Evolutionary conservation across 2,113 vertebrate species (phyloP), one percentile per base, ranked within the genome.

Genomic region (Sturnira hondurensis): DNA sequence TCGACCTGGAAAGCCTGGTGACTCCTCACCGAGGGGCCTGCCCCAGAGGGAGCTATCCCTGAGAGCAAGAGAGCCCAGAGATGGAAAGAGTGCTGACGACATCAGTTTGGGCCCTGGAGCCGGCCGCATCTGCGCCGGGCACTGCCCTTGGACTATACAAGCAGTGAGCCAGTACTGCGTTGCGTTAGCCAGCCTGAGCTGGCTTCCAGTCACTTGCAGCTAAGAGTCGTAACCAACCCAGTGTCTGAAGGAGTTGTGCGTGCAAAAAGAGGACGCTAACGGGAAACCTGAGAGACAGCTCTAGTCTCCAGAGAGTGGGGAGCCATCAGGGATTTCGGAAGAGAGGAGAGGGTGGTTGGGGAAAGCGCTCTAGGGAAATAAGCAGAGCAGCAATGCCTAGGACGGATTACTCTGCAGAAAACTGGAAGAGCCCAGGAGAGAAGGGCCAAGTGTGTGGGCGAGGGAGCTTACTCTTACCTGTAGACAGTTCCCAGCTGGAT

Each of bases 401-500:
- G 15, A n/a, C 1, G 8, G 47, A 12, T 8, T 16, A 41, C 16
- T 8, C 45, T 36, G 65, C 71, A 73, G 20, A 38, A 56, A 67
- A 78, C 24, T 2, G 3, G 70, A n/a, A 20, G 31, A 28, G 33
- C 36, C 78, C 80, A 80, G 45, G 47, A 78, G 45, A 73, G 54
- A 41, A 65, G 45, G 38, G 8, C 1, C 10, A 9, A 26, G 7
- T 36, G 36, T 56, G 36, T 45, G 45, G 33, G 70, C 33, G 63
- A 61, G 45, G 31, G 50, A 43, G 76, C 26, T 61, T 36, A 97
- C 82, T 98, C 99, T 97, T 97, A 98, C 99, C 98, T 98, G 93
- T 99, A 99, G 61, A 99, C 99, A 5, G 99, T 98, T 89, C 99
- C 99, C 90, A 99, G 95, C 94, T 99, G 99, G 97, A 99, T 99